A percentile compares a stretch with the other conserved stretches of the same genome.
These are phyloP conservation scores for Poeciliopsis paucimaculata DNA, from an alignment of 2,797 vertebrate genomes.

Conservation along the genomic window DNA sequence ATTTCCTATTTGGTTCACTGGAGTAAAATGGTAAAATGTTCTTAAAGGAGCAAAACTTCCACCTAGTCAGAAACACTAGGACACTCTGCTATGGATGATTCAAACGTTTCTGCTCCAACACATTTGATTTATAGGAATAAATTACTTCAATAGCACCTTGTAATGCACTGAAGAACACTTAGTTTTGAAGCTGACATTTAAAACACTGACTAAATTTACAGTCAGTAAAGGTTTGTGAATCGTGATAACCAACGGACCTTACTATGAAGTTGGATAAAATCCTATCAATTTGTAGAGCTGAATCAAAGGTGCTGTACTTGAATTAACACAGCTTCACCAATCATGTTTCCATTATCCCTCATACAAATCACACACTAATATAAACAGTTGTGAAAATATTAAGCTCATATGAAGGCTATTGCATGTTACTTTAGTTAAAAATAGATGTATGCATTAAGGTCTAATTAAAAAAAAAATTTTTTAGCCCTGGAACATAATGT, in stretches of 20 bases:
- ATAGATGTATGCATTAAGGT: background rate
- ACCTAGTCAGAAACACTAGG: background rate
- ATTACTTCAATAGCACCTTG: background rate
- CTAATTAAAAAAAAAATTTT: accelerated
- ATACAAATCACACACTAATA: background rate
- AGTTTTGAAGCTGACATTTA: background rate
- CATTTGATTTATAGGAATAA: background rate
- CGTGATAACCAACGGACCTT: background rate
- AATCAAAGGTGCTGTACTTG: background rate
- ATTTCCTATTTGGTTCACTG: background rate
- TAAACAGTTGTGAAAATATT: background rate
- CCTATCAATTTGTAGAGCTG: background rate
- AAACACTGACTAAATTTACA: background rate
- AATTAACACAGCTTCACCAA: background rate
- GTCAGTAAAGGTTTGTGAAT: background rate
- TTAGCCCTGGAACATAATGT: background rate
- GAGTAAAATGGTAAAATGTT: background rate
- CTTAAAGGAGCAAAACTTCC: background rate
- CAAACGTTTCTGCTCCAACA: background rate
- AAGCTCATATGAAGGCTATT: background rate
- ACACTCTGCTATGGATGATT: background rate
- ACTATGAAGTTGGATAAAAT: background rate
- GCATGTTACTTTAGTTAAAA: background rate
- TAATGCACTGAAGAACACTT: background rate
- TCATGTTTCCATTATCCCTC: background rate